Base-by-base conservation (phyloP, 1,140 invertebrate genomes). In the Theocolax elegans region DNA sequence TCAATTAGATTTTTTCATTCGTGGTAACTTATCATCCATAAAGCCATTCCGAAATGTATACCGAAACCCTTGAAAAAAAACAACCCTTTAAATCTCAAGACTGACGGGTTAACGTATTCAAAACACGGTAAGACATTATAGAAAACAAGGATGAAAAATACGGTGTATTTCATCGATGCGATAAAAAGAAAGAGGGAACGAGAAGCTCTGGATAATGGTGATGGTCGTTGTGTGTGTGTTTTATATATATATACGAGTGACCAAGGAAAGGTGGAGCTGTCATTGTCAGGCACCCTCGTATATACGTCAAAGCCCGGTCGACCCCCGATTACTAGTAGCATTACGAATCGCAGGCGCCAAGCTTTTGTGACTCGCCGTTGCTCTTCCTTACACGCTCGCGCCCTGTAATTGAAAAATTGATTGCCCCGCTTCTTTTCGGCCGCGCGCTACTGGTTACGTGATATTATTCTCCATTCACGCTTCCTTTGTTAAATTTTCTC, bases 381-480 rank as follows among this genome's bases (percentile, higher is more conserved):
- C 23, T 38, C 42, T 49, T 49, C 13, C 54, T 25, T 40, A 38
- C n/a, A 49, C 31, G 29, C 35, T 35, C 29, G 12, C 19, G 10
- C 13, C 12, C 48, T 40, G 17, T 63, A 63, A 70, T 70, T 70
- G 59, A 63, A 70, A 70, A 70, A 70, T 63, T 70, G 58, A 70
- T 70, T 51, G 21, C 17, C 40, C 12, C n/a, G n/a, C n/a, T n/a
- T n/a, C n/a, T n/a, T n/a, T n/a, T n/a, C n/a, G n/a, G n/a, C n/a
- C n/a, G n/a, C n/a, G n/a, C n/a, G n/a, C n/a, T n/a, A n/a, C n/a
- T n/a, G n/a, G n/a, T n/a, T n/a, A n/a, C n/a, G n/a, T n/a, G n/a
- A n/a, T n/a, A n/a, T n/a, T n/a, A n/a, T n/a, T n/a, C n/a, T n/a
- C n/a, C n/a, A n/a, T n/a, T n/a, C n/a, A n/a, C n/a, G n/a, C n/a